phyloP scores from a whole-genome alignment of 2,113 vertebrate species.

The Trichomycterus rosablanca region DNA sequence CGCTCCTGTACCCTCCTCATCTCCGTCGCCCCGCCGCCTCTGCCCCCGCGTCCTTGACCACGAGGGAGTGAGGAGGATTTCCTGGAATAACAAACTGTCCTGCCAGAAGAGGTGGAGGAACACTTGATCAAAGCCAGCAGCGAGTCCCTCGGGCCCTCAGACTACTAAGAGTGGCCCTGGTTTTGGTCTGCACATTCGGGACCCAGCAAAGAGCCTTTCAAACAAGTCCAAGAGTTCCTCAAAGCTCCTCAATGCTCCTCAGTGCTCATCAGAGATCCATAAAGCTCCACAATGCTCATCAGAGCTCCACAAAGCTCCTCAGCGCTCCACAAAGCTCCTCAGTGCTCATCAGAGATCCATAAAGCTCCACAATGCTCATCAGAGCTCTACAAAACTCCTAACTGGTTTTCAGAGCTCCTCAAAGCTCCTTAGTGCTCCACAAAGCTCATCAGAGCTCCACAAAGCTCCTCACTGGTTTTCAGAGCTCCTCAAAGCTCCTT shows the following conservation, averaged over 20 bases:
- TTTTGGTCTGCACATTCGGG: slow-evolving; percentile 21
- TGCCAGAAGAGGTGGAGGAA: slow-evolving; percentile 52
- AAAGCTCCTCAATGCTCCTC: too few relatives aligned
- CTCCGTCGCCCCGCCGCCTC: slow-evolving; percentile 19
- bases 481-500: too few relatives aligned
- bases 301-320: slow-evolving; percentile 6
- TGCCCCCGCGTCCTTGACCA: slow-evolving; percentile 30
- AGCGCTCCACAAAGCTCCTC: background rate
- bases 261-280: slow-evolving; percentile 17
- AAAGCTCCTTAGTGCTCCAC: too few relatives aligned
- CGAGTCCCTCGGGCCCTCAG: slow-evolving; percentile 38
- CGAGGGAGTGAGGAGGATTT: slow-evolving; percentile 48
- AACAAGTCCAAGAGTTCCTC: slow-evolving; percentile 30
- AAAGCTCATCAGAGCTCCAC: too few relatives aligned
- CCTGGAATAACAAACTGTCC: slow-evolving; percentile 56
- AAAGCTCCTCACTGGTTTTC: too few relatives aligned
- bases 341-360: background rate
- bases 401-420: too few relatives aligned
- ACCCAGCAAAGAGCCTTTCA: slow-evolving; percentile 29
- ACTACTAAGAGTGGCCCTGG: slow-evolving; percentile 44
- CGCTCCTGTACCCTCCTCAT: slow-evolving; percentile 21
- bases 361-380: too few relatives aligned
- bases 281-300: too few relatives aligned
- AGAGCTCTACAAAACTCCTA: too few relatives aligned
- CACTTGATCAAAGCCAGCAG: slow-evolving; percentile 52